Conservation (phyloP, 2,797 vertebrate species). For the Natrix natrix region DNA sequence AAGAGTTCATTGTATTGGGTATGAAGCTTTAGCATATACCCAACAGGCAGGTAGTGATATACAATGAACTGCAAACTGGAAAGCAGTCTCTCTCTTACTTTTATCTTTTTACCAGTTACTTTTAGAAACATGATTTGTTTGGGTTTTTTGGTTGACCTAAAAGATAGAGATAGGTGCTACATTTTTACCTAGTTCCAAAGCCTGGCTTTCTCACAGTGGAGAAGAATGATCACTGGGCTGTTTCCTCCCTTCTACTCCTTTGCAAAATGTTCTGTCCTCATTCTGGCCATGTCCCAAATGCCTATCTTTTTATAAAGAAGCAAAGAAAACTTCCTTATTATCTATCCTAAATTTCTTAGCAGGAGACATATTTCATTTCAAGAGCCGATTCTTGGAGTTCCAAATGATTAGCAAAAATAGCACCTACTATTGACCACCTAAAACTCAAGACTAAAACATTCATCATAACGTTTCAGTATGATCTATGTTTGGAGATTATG, state of each 20-base stretch:
- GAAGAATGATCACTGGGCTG: background rate
- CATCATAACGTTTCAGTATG: background rate
- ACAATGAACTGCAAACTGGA: background rate
- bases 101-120: background rate
- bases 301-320: background rate
- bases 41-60: background rate
- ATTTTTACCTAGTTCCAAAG: background rate
- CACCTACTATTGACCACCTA: background rate
- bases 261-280: background rate
- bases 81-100: background rate
- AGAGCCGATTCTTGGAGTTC: background rate
- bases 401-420: background rate
- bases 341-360: background rate
- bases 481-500: background rate
- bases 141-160: background rate
- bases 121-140: background rate
- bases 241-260: background rate
- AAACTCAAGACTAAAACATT: background rate
- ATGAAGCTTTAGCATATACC: background rate
- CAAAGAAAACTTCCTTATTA: background rate
- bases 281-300: background rate
- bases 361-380: background rate
- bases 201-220: background rate
- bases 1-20: background rate
- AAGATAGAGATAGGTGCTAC: background rate